A percentile compares a stretch with the other conserved stretches of the same genome.
Conservation (phyloP, 1,140 invertebrate genomes). For the Gyrodactylus salaris region DNA sequence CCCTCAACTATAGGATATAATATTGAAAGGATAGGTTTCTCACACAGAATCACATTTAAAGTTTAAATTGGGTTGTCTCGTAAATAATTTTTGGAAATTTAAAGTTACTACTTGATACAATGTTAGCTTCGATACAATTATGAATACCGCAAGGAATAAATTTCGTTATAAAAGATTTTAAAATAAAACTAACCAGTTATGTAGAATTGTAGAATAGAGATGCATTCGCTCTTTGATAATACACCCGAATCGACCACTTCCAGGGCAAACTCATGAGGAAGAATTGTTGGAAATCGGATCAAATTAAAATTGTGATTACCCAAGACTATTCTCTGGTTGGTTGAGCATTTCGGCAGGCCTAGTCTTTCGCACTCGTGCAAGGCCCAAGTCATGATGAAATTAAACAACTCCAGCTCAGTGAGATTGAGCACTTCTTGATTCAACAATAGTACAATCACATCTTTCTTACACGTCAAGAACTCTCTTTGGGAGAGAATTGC, state of each 20-base stretch:
- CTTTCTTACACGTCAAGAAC: background rate
- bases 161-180: too few species aligned
- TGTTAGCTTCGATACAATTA: too few species aligned
- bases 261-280: constrained; percentile 1
- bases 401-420: background rate
- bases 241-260: background rate
- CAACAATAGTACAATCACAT: background rate
- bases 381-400: background rate
- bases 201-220: background rate
- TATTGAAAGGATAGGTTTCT: too few species aligned
- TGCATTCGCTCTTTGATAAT: background rate
- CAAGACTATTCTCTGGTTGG: constrained; percentile 3
- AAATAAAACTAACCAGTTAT: constrained; percentile 4
- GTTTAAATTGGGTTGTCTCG: too few species aligned
- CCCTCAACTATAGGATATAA: too few species aligned
- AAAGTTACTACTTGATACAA: too few species aligned
- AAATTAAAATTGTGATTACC: background rate
- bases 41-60: too few species aligned
- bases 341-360: background rate
- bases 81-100: too few species aligned
- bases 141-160: too few species aligned
- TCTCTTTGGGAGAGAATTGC: background rate
- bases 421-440: background rate
- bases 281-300: constrained; percentile 5
- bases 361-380: background rate